Conservation (phyloP, 1,140 invertebrate genomes). For the Parasteatoda tepidariorum region DNA sequence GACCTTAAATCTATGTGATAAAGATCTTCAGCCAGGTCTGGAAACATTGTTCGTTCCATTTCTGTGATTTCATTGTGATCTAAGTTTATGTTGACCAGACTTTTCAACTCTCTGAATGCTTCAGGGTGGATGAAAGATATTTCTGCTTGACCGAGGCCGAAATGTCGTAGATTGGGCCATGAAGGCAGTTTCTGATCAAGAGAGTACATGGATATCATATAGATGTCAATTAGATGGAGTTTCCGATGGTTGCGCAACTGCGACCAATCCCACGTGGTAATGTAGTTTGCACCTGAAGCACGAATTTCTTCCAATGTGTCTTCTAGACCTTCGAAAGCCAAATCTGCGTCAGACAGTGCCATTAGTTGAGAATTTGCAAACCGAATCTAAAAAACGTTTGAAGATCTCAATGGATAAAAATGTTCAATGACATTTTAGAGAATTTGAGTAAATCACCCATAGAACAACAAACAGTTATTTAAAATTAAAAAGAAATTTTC, state of each 20-base stretch:
- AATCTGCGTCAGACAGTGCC: not conserved
- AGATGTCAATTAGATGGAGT: conserved; percentile 11
- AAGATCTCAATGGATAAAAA: too few species aligned
- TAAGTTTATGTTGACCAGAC: not conserved
- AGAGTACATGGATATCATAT: not conserved
- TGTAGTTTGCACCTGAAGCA: not conserved
- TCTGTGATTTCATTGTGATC: not conserved
- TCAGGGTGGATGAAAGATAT: not conserved
- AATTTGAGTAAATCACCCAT: too few species aligned
- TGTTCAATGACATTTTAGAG: too few species aligned
- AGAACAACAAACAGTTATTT: too few species aligned
- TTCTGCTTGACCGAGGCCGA: not conserved
- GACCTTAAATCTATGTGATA: not conserved
- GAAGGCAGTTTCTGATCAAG: conserved; percentile 7
- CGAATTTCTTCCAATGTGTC: not conserved
- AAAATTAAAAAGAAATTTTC: too few species aligned
- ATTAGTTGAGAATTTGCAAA: conserved; percentile 5
- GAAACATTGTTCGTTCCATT: not conserved
- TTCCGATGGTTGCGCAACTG: not conserved
- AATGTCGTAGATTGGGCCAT: not conserved
- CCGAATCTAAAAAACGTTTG: not conserved
- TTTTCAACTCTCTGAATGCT: not conserved
- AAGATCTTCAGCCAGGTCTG: not conserved
- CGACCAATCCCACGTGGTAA: conserved; percentile 6
- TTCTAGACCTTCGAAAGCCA: conserved; percentile 36